phyloP scores from a whole-genome alignment of 2,797 vertebrate genomes.

The Merluccius polli region DNA sequence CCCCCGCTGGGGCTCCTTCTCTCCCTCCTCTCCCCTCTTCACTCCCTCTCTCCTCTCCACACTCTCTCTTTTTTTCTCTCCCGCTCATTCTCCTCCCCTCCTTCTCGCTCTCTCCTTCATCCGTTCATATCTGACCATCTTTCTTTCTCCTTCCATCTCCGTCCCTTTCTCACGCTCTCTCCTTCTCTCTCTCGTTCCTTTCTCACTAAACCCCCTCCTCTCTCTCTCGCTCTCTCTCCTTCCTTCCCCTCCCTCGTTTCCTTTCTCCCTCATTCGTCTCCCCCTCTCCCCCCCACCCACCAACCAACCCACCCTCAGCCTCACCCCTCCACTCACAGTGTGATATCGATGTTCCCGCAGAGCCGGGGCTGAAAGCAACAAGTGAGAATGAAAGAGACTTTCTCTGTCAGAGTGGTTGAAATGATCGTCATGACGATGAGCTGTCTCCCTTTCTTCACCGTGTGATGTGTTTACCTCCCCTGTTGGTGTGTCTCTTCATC shows the following conservation, averaged over 20 bases:
- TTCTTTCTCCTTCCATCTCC: neutral
- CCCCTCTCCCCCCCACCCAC: slow-evolving; percentile 24
- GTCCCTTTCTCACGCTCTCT: neutral
- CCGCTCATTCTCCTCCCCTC: neutral
- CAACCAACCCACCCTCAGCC: too few species aligned
- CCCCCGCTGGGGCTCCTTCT: slow-evolving; percentile 40
- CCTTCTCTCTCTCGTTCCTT: neutral
- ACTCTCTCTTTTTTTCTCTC: neutral
- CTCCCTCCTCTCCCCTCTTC: slow-evolving; percentile 36
- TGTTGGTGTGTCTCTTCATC: too few species aligned
- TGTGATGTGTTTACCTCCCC: slow-evolving; percentile 11
- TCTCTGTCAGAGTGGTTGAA: neutral
- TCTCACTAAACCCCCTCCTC: neutral
- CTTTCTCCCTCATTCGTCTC: neutral
- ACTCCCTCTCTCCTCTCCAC: neutral
- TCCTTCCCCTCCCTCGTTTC: neutral
- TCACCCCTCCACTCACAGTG: neutral
- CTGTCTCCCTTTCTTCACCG: slow-evolving; percentile 22
- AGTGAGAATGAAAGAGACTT: slow-evolving; percentile 29
- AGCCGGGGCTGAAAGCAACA: slow-evolving; percentile 30
- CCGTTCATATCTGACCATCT: too few species aligned
- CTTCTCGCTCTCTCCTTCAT: neutral
- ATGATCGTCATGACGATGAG: slow-evolving; percentile 30
- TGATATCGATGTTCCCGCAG: slow-evolving; percentile 50
- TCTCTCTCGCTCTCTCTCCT: neutral